phyloP scores from a whole-genome alignment of 2,888 invertebrate genomes.

The Dasypogon diadema region DNA sequence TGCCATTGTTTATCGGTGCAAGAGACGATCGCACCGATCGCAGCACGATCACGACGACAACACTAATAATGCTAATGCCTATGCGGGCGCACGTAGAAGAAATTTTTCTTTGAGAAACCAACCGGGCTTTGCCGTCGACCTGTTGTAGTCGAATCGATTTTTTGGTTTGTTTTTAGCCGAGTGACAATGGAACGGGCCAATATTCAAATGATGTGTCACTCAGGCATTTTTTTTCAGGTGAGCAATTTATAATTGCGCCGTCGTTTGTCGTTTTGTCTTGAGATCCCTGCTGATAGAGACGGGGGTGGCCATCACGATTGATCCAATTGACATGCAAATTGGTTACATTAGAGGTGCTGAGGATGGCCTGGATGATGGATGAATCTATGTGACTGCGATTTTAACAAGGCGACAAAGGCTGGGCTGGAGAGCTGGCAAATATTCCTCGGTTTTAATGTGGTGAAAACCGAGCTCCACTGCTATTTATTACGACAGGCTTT shows the following conservation, averaged over 20 bases:
- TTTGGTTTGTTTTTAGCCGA: constrained; percentile 13
- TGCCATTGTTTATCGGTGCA: too few species aligned
- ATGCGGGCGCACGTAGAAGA: neutral
- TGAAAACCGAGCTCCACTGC: too few species aligned
- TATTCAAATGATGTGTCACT: constrained; percentile 37
- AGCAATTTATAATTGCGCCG: constrained; percentile 15
- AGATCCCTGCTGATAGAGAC: neutral
- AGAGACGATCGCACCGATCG: too few species aligned
- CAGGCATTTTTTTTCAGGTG: constrained; percentile 10
- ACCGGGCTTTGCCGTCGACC: constrained; percentile 7
- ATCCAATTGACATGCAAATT: constrained; percentile 40
- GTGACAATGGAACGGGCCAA: constrained; percentile 21
- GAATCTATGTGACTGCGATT: neutral
- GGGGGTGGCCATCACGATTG: constrained; percentile 36
- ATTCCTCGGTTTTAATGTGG: too few species aligned
- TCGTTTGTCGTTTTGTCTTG: neutral
- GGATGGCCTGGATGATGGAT: constrained; percentile 19
- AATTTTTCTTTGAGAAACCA: neutral
- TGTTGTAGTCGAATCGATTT: neutral
- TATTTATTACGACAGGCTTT: neutral
- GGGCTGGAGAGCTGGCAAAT: neutral
- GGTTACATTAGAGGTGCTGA: constrained; percentile 3
- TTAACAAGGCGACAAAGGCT: constrained; percentile 4
- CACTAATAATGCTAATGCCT: neutral
- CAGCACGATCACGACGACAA: neutral